phyloP scores from a whole-genome alignment of 2,888 invertebrate species.

The Arrhopalites spinosus region DNA sequence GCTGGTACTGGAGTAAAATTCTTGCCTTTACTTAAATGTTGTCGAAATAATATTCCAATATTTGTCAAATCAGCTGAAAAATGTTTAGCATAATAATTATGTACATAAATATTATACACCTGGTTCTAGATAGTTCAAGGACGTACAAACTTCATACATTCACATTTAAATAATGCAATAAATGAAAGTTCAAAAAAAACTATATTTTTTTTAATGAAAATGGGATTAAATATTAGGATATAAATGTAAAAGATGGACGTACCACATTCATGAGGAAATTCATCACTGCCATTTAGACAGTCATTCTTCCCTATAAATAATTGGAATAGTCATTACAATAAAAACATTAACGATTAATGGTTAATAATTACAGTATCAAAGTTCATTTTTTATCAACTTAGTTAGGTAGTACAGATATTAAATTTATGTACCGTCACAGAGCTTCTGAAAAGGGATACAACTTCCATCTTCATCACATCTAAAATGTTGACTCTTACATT shows the following conservation, averaged over 20 bases:
- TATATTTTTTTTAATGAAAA: too few species aligned
- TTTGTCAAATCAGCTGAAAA: background rate
- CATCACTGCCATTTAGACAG: constrained; percentile 31
- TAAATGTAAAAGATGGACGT: background rate
- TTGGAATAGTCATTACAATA: background rate
- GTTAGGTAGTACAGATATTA: too few species aligned
- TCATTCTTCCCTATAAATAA: background rate
- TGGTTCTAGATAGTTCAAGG: background rate
- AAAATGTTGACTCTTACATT: constrained; percentile 14
- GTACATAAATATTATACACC: background rate
- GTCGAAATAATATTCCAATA: background rate
- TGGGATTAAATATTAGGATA: too few species aligned
- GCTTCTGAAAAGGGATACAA: constrained; percentile 16
- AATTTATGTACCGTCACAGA: constrained; percentile 2
- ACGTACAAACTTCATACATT: too few species aligned
- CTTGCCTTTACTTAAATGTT: background rate
- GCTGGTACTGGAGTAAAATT: too few species aligned
- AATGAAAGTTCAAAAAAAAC: background rate
- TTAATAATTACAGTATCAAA: too few species aligned
- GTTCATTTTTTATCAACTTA: too few species aligned
- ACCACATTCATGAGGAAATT: constrained; percentile 18
- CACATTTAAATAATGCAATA: too few species aligned
- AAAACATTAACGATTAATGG: too few species aligned
- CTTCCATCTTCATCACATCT: constrained; percentile 7
- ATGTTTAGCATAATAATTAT: background rate